phyloP scores from a whole-genome alignment of 2,888 invertebrate species.

The Adelphocoris suturalis region DNA sequence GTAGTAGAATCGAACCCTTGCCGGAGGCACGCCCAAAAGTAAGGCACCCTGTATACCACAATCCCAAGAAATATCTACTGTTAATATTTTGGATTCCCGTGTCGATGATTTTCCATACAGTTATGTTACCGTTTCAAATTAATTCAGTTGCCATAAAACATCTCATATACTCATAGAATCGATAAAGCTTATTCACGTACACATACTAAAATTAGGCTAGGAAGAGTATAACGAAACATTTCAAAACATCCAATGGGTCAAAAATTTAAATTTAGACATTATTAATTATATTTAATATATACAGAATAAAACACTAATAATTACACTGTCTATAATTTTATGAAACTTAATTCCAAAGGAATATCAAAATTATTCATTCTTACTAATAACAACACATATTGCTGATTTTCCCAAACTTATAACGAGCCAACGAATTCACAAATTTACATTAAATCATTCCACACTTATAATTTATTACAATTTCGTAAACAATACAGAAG shows the following conservation, averaged over 20 bases:
- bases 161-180: conserved; percentile 3
- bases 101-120: neutral
- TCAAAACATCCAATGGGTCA: neutral
- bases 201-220: neutral
- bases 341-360: conserved; percentile 44
- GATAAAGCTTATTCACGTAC: neutral
- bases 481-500: neutral
- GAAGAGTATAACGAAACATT: neutral
- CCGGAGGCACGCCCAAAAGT: no score
- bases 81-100: neutral
- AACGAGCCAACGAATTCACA: neutral
- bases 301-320: neutral
- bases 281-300: no score
- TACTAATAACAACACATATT: conserved; percentile 2
- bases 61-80: no score
- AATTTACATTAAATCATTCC: neutral
- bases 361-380: neutral
- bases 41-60: no score
- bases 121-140: neutral
- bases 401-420: neutral
- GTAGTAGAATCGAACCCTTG: no score
- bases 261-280: neutral
- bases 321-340: neutral
- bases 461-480: no score
- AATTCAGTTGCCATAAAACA: neutral